Base-by-base conservation (phyloP, 2,888 invertebrate species). In the Drosophila eohydei region DNA sequence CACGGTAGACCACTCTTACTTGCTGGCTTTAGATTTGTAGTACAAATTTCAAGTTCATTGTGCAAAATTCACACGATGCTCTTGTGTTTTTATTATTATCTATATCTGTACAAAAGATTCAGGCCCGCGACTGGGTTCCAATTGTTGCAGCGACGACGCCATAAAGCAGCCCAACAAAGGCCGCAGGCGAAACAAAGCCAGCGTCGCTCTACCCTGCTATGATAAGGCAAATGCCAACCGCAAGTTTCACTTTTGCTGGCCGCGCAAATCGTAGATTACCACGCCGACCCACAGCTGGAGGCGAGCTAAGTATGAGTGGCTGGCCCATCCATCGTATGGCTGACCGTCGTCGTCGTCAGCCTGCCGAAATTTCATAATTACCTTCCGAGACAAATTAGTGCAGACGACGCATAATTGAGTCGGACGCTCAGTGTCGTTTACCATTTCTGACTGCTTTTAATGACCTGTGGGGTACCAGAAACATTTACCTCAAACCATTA, bases 11-110 rank as follows among this genome's bases (percentile, higher is more conserved):
- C 16, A 51, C 30, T 44, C 36, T 64, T 55, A 59, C 52, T 14
- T 16, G 59, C 66, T 59, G 28, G 63, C 38, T 61, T 56, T 50
- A 65, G 60, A 57, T 74, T 69, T 74, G 59, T 71, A 66, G 67
- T 69, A 84, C 76, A 85, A 78, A 73, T 78, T 78, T 80, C 86
- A 83, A 83, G 83, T 82, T 83, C 80, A 83, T 85, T 85, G 83
- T 83, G 80, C 78, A 54, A 80, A 83, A 63, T 80, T 83, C 83
- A 78, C 83, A 83, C 86, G 80, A 61, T 65, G 60, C 56, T 36
- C 52, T 38, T 32, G 48, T 50, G 26, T 26, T 38, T 52, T 46
- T 52, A 9, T 26, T 28, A 21, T 40, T 71, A 34, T 46, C 51
- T 11, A 14, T 62, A 68, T 73, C 83, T 74, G 55, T 30, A 63